phyloP scores from a whole-genome alignment of 2,888 invertebrate genomes.

The Pherbina coryleti region DNA sequence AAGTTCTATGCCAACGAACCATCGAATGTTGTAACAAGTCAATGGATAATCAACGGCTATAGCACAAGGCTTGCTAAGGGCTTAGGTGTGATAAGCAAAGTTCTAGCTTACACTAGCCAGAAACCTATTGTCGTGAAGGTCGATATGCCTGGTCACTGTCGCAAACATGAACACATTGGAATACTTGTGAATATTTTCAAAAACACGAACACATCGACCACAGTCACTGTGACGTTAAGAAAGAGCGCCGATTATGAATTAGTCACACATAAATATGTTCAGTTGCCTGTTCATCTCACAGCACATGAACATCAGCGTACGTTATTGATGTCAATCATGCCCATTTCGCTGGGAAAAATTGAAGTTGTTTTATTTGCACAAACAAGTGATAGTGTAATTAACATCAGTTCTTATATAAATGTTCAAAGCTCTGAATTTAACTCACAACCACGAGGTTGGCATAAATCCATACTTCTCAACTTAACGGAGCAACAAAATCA shows the following conservation, averaged over 20 bases:
- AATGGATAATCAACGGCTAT: conserved; percentile 91
- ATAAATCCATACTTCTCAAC: conserved; percentile 89
- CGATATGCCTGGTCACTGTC: conserved; percentile 84
- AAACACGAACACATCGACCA: conserved; percentile 83
- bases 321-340: neutral
- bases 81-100: conserved; percentile 83
- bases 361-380: neutral
- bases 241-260: conserved; percentile 87
- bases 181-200: conserved; percentile 91
- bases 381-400: neutral
- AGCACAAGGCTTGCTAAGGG: conserved; percentile 86
- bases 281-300: neutral
- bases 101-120: conserved; percentile 85
- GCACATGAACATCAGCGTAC: neutral
- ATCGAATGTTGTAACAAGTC: conserved; percentile 74
- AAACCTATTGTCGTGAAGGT: conserved; percentile 92
- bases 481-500: conserved; percentile 65
- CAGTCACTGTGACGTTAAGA: conserved; percentile 84
- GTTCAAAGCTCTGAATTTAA: neutral
- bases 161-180: conserved; percentile 91
- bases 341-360: neutral
- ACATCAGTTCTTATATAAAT: neutral
- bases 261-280: conserved; percentile 55
- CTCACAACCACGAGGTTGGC: conserved; percentile 60
- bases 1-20: conserved; percentile 86